Conservation (phyloP, 1,140 invertebrate species). For the Aphidius ervi region DNA sequence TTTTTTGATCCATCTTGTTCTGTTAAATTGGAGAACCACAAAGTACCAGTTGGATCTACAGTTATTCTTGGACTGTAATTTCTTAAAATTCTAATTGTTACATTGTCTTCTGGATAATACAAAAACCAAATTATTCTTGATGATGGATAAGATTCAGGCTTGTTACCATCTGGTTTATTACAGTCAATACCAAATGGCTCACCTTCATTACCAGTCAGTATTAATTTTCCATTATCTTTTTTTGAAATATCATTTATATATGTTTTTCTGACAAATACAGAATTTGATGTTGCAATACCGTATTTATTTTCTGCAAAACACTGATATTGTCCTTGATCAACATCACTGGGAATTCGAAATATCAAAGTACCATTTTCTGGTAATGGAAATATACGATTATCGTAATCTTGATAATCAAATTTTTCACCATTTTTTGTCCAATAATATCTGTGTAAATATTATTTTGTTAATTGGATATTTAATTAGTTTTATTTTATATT, state of each 20-base stretch:
- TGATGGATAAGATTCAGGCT: constrained; percentile 85
- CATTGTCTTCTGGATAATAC: constrained; percentile 69
- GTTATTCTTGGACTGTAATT: constrained; percentile 83
- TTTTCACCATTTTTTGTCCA: constrained; percentile 96
- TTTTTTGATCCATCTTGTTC: constrained; percentile 73
- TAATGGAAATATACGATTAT: constrained; percentile 89
- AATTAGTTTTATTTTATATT: too few species aligned
- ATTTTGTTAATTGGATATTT: neutral
- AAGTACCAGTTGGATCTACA: constrained; percentile 86
- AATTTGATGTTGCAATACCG: constrained; percentile 90
- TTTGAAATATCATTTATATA: constrained; percentile 78
- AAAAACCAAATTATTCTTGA: constrained; percentile 92
- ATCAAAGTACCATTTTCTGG: constrained; percentile 87
- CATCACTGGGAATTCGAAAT: constrained; percentile 80
- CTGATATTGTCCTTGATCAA: constrained; percentile 94
- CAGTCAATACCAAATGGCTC: constrained; percentile 82
- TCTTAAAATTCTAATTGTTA: constrained; percentile 69
- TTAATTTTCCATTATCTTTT: constrained; percentile 67
- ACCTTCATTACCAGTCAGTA: constrained; percentile 74
- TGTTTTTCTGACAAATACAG: constrained; percentile 91
- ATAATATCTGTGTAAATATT: constrained; percentile 65
- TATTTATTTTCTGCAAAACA: constrained; percentile 95
- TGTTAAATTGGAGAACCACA: constrained; percentile 93
- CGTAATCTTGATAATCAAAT: constrained; percentile 86
- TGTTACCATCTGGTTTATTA: constrained; percentile 59